These are phyloP conservation scores for Clarias platycephalus DNA, from an alignment of 2,797 vertebrate genomes.

Conservation along the genomic window DNA sequence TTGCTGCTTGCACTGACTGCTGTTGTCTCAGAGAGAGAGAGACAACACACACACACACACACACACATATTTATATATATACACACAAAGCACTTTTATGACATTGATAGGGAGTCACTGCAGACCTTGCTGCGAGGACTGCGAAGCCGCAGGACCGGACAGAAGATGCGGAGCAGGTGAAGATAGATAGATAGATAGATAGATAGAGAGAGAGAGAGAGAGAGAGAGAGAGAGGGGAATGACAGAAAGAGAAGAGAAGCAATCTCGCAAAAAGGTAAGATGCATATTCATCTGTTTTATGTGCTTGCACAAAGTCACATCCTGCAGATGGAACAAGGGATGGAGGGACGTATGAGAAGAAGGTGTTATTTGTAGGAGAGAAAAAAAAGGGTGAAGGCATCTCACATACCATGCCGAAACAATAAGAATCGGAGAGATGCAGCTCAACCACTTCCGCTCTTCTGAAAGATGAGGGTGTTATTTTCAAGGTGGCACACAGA, in stretches of 20 bases:
- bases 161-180: constrained; percentile 50
- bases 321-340: constrained; percentile 12
- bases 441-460: constrained; percentile 20
- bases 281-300: constrained; percentile 4
- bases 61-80: constrained; percentile 44
- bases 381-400: constrained; percentile 46
- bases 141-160: constrained; percentile 59
- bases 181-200: constrained; percentile 25
- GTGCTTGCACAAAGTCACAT: constrained; percentile 14
- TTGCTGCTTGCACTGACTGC: constrained; percentile 39
- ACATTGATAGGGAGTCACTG: constrained; percentile 68
- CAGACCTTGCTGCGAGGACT: constrained; percentile 56
- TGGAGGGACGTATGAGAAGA: constrained; percentile 48
- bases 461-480: constrained; percentile 63
- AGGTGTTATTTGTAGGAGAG: background rate
- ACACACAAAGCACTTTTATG: constrained; percentile 56
- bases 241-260: constrained; percentile 43
- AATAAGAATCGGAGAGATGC: constrained; percentile 64
- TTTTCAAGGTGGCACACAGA: constrained; percentile 71
- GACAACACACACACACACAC: constrained; percentile 22
- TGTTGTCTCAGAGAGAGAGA: constrained; percentile 23
- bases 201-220: constrained; percentile 48
- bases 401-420: constrained; percentile 58
- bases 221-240: constrained; percentile 55
- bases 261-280: constrained; percentile 52